Base-by-base conservation (phyloP, 2,888 invertebrate species). In the Drosophila multiciliata region DNA sequence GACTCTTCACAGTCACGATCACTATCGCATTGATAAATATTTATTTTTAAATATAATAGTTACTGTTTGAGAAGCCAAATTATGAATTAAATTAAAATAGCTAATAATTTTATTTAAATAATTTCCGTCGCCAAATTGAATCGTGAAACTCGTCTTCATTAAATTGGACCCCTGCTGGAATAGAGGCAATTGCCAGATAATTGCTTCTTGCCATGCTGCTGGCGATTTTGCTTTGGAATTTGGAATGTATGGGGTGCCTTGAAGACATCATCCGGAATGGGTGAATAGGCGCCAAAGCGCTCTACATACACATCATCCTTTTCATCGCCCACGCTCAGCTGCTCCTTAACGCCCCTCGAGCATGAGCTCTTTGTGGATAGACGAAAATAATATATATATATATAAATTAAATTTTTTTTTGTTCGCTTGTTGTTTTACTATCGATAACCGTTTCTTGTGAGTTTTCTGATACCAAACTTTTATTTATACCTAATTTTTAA, bases 281-380 rank as follows among this genome's bases (percentile, higher is more conserved):
- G 83, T 7, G 90, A 88, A 17, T 87, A 77, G 53, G 88, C 75
- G 15, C 89, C 75, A 60, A 74, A 78, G 66, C 89, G 88, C 36
- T 92, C 92, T 12, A 92, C 83, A 65, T 90, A 89, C 3, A 91
- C 78, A 85, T 91, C 92, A 73, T 87, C 87, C 65, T 92, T 92
- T 40, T 92, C 92, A 77, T 92, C 89, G 23, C 81, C 81, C 8
- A 77, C 78, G 68, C 91, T 85, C 6, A 78, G 81, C 73, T 89
- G 90, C 60, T 92, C 92, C 66, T 92, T 92, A 7, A 83, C 89
- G 88, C 36, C 81, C 80, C 58, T 78, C 81, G 8, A 80, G 42
- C 29, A 79, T 58, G 57, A 33, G 49, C 38, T 60, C 65, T 1
- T 55, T 53, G 62, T 78, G 88, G 35, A 83, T 88, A 6, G 87